Conservation (phyloP, 2,113 vertebrate genomes). For the Lamprotornis superbus region DNA sequence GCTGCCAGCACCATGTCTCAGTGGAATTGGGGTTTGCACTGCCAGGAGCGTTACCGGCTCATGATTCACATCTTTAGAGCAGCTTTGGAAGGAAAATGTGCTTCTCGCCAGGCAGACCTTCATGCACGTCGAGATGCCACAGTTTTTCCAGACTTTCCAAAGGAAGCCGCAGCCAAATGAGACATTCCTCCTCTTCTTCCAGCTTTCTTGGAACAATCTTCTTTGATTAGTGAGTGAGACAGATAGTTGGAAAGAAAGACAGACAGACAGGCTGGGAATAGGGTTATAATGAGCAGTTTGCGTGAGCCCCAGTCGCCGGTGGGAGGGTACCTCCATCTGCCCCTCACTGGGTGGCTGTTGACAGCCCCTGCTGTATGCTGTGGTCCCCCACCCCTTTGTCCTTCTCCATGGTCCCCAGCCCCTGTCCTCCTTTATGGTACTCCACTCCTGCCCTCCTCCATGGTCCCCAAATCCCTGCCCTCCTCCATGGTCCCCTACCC, state of each 20-base stretch:
- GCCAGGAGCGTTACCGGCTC: conserved; percentile 34
- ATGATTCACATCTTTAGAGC: conserved; percentile 53
- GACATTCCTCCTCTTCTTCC: conserved; percentile 50
- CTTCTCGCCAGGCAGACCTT: not conserved
- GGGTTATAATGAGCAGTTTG: not conserved
- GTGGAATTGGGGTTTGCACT: not conserved
- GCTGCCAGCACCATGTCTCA: not conserved
- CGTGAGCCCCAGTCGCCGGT: rapidly evolving
- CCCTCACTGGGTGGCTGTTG: not conserved
- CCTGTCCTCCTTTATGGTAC: not conserved
- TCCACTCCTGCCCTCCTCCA: not conserved
- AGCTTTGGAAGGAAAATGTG: conserved; percentile 42
- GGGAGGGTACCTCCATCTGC: not conserved
- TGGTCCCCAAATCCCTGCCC: not conserved
- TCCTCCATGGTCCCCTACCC: not conserved
- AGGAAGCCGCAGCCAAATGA: conserved; percentile 26
- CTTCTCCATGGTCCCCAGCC: not conserved
- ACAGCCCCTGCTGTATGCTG: rapidly evolving
- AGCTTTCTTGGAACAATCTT: conserved; percentile 47
- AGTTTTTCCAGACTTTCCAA: conserved; percentile 50
- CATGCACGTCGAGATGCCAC: not conserved
- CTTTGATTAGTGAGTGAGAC: not conserved
- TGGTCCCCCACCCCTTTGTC: no score
- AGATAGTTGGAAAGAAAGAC: conserved; percentile 9
- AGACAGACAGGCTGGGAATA: not conserved